Base-by-base conservation (phyloP, 2,888 invertebrate species). In the Dilophus febrilis region DNA sequence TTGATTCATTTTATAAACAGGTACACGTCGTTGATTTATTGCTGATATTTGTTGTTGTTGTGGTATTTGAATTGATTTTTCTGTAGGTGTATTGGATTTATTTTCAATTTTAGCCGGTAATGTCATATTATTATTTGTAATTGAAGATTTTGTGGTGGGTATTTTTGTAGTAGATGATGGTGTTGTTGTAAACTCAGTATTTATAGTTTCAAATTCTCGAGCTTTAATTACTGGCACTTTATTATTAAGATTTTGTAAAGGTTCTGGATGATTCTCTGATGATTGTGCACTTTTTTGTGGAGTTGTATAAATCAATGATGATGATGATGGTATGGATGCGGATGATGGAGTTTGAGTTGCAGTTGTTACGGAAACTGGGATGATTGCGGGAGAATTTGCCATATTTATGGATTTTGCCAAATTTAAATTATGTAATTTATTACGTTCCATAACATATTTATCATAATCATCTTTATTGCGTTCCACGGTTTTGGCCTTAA, bases 1-100 rank as follows among this genome's bases (percentile, higher is more conserved):
- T 18, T 40, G 63, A 36, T 67, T 64, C 45, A 68, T 64, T 46
- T 71, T 74, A 35, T 71, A 68, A 39, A 74, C 67, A 40, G 74
- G 74, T 22, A 68, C 59, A 47, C 70, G 67, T 10, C 69, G 56
- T 46, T 67, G 68, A 33, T 64, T 59, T 33, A 16, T 32, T 14
- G 33, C 12, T 6, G 38, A 33, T 7, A 40, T 19, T 11, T 31
- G n/a, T 7, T 8, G 38, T 12, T 16, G 33, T 16, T n/a, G 41
- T 14, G 14, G 29, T 28, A 13, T 26, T 26, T 35, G n/a, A 26
- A 12, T 12, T 29, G 29, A 4, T n/a, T 29, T 3, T 29, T 7
- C 29, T 4, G 12, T 4, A 29, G 12, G n/a, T 12, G 12, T n/a
- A 4, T 29, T 29, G 29, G 3, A 12, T 11, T 29, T 4, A 29